Percentiles rank a stretch among this genome's conserved stretches.
phyloP scores from a whole-genome alignment of 1,140 invertebrate genomes.

The Drosophila baimaii region DNA sequence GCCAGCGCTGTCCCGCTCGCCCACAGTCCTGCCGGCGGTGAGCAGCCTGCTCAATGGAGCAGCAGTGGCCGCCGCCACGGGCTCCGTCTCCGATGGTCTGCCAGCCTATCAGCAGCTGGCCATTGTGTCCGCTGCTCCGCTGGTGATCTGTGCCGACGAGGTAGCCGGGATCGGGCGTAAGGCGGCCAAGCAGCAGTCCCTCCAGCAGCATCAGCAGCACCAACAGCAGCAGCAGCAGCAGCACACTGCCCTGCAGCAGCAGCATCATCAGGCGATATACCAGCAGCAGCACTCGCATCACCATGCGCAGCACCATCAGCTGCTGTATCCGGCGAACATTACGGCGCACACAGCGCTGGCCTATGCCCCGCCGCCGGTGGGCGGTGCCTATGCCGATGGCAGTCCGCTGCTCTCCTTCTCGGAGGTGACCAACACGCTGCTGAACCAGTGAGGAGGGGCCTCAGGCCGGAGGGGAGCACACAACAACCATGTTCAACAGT shows the following conservation, averaged over 20 bases:
- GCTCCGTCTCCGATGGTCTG: constrained; percentile 16
- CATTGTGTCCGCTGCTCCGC: constrained; percentile 65
- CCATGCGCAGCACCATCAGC: constrained; percentile 85
- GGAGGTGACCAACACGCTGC: constrained; percentile 92
- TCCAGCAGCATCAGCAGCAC: constrained; percentile 56
- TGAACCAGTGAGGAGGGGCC: constrained; percentile 87
- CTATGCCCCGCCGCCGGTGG: constrained; percentile 69
- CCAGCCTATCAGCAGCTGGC: constrained; percentile 71
- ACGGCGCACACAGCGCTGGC: constrained; percentile 85
- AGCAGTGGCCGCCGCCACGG: constrained; percentile 11
- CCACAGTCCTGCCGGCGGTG: constrained; percentile 62
- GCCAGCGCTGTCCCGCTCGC: constrained; percentile 50
- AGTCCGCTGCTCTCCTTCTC: constrained; percentile 93
- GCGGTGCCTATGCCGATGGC: constrained; percentile 87
- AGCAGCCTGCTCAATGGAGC: constrained; percentile 60
- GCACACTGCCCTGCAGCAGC: constrained; percentile 38
- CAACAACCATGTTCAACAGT: constrained; percentile 65
- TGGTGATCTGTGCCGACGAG: constrained; percentile 65
- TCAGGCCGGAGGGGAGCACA: constrained; percentile 9
- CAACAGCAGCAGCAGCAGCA: constrained; percentile 58
- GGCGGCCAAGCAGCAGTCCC: constrained; percentile 54
- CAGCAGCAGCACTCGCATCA: constrained; percentile 66
- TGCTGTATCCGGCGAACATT: constrained; percentile 82
- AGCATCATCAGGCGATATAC: constrained; percentile 53
- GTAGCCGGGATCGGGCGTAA: constrained; percentile 45